Evolutionary conservation across 2,888 invertebrate genomes (phyloP).

Genomic region (Orthosia incerta): DNA sequence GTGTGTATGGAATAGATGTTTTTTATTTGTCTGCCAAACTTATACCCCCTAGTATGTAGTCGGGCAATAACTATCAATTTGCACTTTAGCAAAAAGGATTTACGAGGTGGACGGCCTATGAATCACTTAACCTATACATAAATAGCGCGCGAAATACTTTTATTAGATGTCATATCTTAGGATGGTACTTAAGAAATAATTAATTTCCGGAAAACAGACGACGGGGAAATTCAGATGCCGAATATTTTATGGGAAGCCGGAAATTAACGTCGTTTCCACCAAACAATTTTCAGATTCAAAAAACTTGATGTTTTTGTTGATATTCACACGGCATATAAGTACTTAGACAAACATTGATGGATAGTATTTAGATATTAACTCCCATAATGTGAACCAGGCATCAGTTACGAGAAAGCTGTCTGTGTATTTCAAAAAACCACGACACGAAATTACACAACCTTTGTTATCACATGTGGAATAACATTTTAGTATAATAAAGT

Average conservation of each 20-base stretch:
- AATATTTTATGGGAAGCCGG: conserved; percentile 38
- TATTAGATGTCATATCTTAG: neutral
- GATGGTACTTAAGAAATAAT: conserved; percentile 28
- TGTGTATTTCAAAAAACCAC: neutral
- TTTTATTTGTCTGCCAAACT: neutral
- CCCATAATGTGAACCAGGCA: neutral
- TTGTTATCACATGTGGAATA: neutral
- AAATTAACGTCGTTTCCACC: conserved; percentile 43
- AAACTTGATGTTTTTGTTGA: conserved; percentile 7
- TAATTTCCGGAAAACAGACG: conserved; percentile 35
- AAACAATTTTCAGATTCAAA: conserved; percentile 12
- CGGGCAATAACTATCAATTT: neutral
- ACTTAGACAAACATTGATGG: neutral
- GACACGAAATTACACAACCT: neutral
- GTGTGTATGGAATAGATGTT: no score
- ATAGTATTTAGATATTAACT: neutral
- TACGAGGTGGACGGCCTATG: conserved; percentile 1
- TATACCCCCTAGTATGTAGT: neutral
- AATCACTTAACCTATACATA: neutral
- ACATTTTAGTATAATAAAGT: conserved; percentile 3
- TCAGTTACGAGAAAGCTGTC: neutral
- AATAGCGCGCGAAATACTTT: neutral
- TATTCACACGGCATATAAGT: neutral
- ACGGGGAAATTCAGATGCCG: conserved; percentile 18
- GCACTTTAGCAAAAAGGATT: neutral